Percentiles rank a stretch among this genome's conserved stretches.
Conservation (phyloP, 2,888 invertebrate species). For the Lucinisca nassula region DNA sequence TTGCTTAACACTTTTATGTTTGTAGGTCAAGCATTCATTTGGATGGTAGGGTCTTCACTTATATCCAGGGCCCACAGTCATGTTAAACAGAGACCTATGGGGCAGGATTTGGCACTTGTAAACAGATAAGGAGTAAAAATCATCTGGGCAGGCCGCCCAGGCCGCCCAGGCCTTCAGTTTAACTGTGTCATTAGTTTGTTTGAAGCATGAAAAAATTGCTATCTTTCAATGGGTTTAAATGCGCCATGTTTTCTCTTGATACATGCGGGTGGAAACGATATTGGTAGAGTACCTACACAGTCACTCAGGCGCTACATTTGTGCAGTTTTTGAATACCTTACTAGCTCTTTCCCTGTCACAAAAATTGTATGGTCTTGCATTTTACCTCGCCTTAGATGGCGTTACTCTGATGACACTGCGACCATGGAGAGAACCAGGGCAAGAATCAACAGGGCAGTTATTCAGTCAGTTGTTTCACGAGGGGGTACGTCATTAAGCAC, state of each 20-base stretch:
- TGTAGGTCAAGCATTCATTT: conserved; percentile 12
- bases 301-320: neutral
- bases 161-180: too few species aligned
- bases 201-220: too few species aligned
- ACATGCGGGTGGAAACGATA: neutral
- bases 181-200: too few species aligned
- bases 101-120: neutral
- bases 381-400: neutral
- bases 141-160: neutral
- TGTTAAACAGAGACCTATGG: neutral
- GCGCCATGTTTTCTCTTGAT: neutral
- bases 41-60: neutral
- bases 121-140: neutral
- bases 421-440: neutral
- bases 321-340: neutral
- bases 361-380: neutral
- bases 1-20: neutral
- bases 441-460: neutral
- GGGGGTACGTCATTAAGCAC: neutral
- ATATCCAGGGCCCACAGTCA: neutral
- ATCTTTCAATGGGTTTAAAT: too few species aligned
- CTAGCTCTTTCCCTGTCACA: neutral
- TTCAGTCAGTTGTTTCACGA: neutral
- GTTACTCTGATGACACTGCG: neutral
- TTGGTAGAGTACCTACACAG: neutral